Evolutionary conservation across 2,797 vertebrate genomes (phyloP), one percentile per base, ranked within the genome.

Genomic region (Gambelia wislizenii): DNA sequence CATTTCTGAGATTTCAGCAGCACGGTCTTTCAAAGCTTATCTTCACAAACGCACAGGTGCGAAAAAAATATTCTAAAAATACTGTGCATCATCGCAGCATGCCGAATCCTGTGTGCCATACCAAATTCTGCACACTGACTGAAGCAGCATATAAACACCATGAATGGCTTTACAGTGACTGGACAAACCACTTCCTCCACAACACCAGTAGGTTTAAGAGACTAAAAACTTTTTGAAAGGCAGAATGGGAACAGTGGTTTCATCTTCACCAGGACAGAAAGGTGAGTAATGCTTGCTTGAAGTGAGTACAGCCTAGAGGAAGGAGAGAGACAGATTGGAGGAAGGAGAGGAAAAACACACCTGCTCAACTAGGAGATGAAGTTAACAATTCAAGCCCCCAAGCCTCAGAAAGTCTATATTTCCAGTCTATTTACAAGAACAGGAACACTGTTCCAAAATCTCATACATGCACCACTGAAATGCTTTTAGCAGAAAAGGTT

Each of bases 61-160:
- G 69, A 59, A 74, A 54, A n/a, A 87, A 74, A 44, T 10, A 18
- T 44, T 72, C 56, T 69, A 86, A 74, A 86, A 76, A 82, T 82
- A 61, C 18, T 22, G 3, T 12, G 61, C 9, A 83, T 30, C 16
- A 20, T 67, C 61, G 10, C 61, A 83, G 14, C 47, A 79, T 36
- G 44, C 33, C 2, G 47, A 47, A 25, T 30, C 36, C 49, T 54
- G n/a, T 9, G 18, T 44, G 36, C 30, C 25, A 12, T 61, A 33
- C 84, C 8, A 61, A 61, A 76, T 61, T 47, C 12, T 76, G 30
- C 36, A n/a, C 25, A 61, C 20, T 18, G 33, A 20, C 14, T 56
- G 36, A 85, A 54, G 30, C 64, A 67, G 64, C 64, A 30, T 10
- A 33, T 9, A 10, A 67, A 67, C 64, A 67, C 42, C 25, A 18